Evolutionary conservation across 2,113 vertebrate genomes (phyloP).

Genomic region (Prolemur simus): DNA sequence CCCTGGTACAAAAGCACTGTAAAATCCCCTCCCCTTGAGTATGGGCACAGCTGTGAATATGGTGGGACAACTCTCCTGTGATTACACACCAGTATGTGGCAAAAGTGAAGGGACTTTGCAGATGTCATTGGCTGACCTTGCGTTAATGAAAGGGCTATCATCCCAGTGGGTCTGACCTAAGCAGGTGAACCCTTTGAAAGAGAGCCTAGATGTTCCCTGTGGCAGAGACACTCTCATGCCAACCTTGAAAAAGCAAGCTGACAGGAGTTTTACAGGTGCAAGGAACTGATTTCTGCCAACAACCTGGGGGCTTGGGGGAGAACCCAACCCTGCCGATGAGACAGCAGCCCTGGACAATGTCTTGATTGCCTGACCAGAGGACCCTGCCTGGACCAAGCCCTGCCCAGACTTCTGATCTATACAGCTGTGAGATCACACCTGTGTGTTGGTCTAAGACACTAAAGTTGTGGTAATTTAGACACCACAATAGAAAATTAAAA

Average conservation of each 20-base stretch:
- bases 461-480: neutral
- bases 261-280: neutral
- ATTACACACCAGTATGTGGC: too few relatives aligned
- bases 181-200: neutral
- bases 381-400: neutral
- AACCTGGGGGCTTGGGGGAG: neutral
- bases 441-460: neutral
- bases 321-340: neutral
- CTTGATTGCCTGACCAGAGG: neutral
- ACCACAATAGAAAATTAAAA: neutral
- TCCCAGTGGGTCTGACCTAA: neutral
- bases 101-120: neutral
- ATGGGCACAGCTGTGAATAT: neutral
- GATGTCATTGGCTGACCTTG: neutral
- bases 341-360: neutral
- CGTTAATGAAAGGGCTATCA: neutral
- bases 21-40: neutral
- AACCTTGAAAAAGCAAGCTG: neutral
- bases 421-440: neutral
- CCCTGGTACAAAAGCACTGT: accelerated
- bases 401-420: neutral
- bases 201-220: neutral
- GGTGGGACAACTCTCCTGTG: neutral
- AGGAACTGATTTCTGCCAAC: neutral
- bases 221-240: neutral